Conservation (phyloP, 1,140 invertebrate genomes). For the Carcinoscorpius rotundicauda region DNA sequence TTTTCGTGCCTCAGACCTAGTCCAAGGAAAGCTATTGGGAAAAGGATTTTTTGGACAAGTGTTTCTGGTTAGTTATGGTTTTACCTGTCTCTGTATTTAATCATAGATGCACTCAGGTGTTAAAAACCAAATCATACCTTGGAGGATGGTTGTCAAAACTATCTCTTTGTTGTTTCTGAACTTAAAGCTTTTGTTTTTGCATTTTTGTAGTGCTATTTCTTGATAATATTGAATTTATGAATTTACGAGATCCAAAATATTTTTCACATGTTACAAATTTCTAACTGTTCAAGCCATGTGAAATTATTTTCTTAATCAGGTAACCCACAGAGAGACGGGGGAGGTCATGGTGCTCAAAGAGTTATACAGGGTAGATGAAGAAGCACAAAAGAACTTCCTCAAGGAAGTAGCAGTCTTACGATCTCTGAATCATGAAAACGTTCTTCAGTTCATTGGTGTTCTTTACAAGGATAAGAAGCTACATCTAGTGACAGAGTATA, state of each 20-base stretch:
- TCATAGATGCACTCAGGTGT: no score
- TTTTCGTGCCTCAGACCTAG: constrained; percentile 75
- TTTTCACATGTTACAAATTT: no score
- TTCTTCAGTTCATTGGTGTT: constrained; percentile 82
- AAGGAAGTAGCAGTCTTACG: constrained; percentile 86
- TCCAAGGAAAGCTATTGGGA: constrained; percentile 77
- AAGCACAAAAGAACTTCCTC: constrained; percentile 83
- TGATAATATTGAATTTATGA: no score
- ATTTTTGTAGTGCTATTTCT: no score
- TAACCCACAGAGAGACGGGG: constrained; percentile 73
- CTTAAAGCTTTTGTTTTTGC: no score
- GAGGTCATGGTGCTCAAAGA: constrained; percentile 94
- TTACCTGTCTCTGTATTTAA: no score
- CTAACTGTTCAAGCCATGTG: no score
- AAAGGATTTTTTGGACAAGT: constrained; percentile 85
- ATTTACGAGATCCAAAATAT: no score
- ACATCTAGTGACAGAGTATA: constrained; percentile 83
- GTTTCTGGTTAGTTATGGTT: constrained; percentile 28
- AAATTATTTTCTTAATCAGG: constrained; percentile 36
- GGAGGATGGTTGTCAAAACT: no score
- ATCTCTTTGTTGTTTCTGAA: no score
- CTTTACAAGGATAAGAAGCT: constrained; percentile 84
- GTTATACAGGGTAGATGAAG: constrained; percentile 81
- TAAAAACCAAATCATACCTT: no score
- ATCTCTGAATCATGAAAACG: constrained; percentile 75